Percentiles rank a stretch among this genome's conserved stretches.
Conservation (phyloP, 1,140 invertebrate species). For the Hyles vespertilio region DNA sequence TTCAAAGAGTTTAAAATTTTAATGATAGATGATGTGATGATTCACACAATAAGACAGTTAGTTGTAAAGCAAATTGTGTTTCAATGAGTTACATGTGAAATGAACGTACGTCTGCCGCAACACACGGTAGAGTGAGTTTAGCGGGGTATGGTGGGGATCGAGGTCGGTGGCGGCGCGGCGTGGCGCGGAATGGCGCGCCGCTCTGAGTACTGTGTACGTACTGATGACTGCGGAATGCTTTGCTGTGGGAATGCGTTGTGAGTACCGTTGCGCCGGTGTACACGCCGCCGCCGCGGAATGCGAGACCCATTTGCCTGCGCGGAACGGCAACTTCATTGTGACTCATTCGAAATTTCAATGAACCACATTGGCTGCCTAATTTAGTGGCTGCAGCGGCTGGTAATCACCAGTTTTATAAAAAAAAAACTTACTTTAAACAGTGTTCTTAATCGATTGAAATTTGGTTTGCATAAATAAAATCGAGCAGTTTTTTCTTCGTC, state of each 20-base stretch:
- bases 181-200: not conserved
- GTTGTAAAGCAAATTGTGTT: not conserved
- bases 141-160: conserved; percentile 37
- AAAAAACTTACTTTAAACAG: no score
- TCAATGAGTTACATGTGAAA: not conserved
- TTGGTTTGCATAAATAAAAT: no score
- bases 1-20: no score
- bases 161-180: conserved; percentile 29
- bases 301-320: conserved; percentile 56
- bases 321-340: conserved; percentile 42
- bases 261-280: conserved; percentile 65
- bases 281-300: conserved; percentile 57
- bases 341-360: conserved; percentile 52
- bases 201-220: not conserved
- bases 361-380: conserved; percentile 20
- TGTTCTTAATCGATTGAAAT: no score
- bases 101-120: no score
- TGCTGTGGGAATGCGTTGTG: conserved; percentile 67
- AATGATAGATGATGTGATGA: no score
- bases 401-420: not conserved
- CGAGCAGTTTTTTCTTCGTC: no score
- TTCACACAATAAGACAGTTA: not conserved
- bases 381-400: not conserved
- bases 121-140: conserved; percentile 10
- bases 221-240: conserved; percentile 48